phyloP scores from a whole-genome alignment of 2,888 invertebrate species.

The Fabriciana adippe region DNA sequence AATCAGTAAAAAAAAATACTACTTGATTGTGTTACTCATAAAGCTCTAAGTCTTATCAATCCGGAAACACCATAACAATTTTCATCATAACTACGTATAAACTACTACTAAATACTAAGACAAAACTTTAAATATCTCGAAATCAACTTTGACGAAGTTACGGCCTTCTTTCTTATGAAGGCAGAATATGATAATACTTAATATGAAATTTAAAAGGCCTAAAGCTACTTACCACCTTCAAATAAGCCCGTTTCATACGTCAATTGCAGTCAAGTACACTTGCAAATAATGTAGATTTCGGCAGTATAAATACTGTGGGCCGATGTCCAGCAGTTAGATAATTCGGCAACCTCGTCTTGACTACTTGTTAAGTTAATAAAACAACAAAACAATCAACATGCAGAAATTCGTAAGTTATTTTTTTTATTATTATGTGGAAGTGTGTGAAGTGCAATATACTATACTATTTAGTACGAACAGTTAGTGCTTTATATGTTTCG shows the following conservation, averaged over 20 bases:
- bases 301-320: constrained; percentile 63
- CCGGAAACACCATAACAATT: no score
- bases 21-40: no score
- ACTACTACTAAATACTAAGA: no score
- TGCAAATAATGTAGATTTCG: constrained; percentile 64
- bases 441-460: background rate
- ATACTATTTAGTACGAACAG: background rate
- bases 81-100: no score
- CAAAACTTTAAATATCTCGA: no score
- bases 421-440: constrained; percentile 3
- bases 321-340: constrained; percentile 60
- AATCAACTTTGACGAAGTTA: no score
- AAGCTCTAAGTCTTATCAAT: no score
- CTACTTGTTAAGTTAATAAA: constrained; percentile 48
- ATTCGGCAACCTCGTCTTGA: constrained; percentile 48
- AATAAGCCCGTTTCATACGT: constrained; percentile 46
- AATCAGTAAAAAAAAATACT: no score
- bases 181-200: no score
- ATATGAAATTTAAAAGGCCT: constrained; percentile 1
- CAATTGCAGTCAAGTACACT: constrained; percentile 61
- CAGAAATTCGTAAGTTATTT: constrained; percentile 68
- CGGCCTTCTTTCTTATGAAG: no score
- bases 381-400: constrained; percentile 57
- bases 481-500: background rate
- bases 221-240: constrained; percentile 48